These are phyloP conservation scores for Rallus crepitans DNA, from an alignment of 2,797 vertebrate species.

Conservation along the genomic window DNA sequence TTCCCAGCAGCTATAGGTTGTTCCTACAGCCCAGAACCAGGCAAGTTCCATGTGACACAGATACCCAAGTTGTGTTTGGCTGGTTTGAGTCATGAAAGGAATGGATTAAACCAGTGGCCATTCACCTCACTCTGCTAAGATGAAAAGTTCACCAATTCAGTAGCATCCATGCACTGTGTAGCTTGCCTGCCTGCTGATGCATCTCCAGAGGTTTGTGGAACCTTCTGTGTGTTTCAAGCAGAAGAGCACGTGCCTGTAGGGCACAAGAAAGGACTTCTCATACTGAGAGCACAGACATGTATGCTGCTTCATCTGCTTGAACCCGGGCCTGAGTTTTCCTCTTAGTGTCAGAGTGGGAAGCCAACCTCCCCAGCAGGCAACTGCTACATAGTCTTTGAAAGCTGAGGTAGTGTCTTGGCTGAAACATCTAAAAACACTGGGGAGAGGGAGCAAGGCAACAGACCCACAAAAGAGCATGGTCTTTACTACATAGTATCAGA, in stretches of 20 bases:
- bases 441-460: not conserved
- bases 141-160: not conserved
- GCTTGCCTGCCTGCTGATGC: not conserved
- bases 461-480: not conserved
- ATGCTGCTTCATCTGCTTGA: not conserved
- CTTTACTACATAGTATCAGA: not conserved
- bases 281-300: not conserved
- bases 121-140: not conserved
- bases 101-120: not conserved
- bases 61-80: not conserved
- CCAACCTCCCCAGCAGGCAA: not conserved
- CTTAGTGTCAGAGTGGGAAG: not conserved
- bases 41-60: not conserved
- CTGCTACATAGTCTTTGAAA: not conserved
- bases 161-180: not conserved
- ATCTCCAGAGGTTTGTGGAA: not conserved
- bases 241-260: rapidly evolving
- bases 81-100: not conserved
- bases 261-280: not conserved
- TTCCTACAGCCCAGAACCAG: not conserved
- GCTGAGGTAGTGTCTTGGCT: not conserved
- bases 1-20: not conserved
- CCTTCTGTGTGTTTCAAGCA: not conserved
- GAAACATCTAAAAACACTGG: not conserved
- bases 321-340: not conserved